Conservation (phyloP, 2,113 vertebrate genomes). For the Telmatochromis sp. region DNA sequence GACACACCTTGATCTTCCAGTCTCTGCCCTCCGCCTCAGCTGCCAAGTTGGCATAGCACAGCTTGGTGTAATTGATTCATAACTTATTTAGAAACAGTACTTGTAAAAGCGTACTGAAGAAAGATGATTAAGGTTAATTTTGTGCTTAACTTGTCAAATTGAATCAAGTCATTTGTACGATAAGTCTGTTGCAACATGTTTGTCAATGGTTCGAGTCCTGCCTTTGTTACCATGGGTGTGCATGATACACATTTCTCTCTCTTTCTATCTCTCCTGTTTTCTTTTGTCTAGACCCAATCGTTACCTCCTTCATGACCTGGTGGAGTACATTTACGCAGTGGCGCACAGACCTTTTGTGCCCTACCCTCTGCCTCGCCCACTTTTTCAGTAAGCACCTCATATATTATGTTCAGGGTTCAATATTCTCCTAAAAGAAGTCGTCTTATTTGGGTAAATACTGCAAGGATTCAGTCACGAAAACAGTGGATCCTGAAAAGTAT, state of each 20-base stretch:
- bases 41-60: accelerated
- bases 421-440: accelerated
- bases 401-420: background rate
- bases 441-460: background rate
- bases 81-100: background rate
- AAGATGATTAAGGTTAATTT: background rate
- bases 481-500: background rate
- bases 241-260: accelerated
- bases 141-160: background rate
- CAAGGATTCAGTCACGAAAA: background rate
- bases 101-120: accelerated
- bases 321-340: constrained; percentile 79
- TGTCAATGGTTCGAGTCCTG: background rate
- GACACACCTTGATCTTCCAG: accelerated
- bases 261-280: background rate
- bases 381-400: constrained; percentile 79
- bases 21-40: background rate
- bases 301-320: constrained; percentile 86
- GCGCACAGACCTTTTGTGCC: constrained; percentile 74
- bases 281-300: constrained; percentile 75
- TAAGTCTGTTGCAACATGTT: background rate
- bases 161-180: background rate
- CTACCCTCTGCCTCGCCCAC: constrained; percentile 79
- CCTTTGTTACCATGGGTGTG: background rate
- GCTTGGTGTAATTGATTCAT: background rate